Evolutionary conservation across 2,888 invertebrate species (phyloP).

Genomic region (Hydrotaea diabolus): DNA sequence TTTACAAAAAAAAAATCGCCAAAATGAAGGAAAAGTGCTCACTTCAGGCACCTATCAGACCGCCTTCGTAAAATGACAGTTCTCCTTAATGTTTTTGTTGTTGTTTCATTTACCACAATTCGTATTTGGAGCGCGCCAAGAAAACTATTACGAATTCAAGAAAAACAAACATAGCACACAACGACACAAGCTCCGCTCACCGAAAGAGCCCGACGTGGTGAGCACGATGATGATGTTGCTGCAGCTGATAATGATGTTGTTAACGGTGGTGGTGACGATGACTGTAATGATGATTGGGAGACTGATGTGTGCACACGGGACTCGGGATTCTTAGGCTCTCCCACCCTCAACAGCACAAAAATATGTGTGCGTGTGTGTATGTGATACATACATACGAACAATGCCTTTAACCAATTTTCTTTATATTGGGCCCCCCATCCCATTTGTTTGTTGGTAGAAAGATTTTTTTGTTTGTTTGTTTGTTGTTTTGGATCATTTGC

Average conservation of each 20-base stretch:
- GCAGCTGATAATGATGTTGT: neutral
- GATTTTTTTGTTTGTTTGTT: constrained; percentile 52
- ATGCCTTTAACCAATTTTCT: constrained; percentile 9
- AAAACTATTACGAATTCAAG: constrained; percentile 12
- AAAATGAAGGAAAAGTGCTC: no score
- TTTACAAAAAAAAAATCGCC: no score
- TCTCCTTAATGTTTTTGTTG: neutral
- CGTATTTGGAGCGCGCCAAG: constrained; percentile 28
- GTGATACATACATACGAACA: neutral
- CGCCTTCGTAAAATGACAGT: neutral
- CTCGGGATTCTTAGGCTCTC: neutral
- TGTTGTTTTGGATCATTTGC: constrained; percentile 59
- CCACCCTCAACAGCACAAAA: neutral
- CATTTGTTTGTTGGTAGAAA: constrained; percentile 19
- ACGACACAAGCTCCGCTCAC: neutral
- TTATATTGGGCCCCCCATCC: neutral
- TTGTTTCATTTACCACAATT: neutral
- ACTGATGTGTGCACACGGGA: constrained; percentile 8
- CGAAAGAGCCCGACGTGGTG: constrained; percentile 37
- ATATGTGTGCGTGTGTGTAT: neutral
- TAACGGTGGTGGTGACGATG: constrained; percentile 42
- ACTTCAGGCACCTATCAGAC: neutral
- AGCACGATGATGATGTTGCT: neutral
- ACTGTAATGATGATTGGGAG: constrained; percentile 34
- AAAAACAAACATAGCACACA: neutral